These are phyloP conservation scores for Lordiphosa collinella DNA, from an alignment of 1,140 invertebrate genomes.

Conservation along the genomic window DNA sequence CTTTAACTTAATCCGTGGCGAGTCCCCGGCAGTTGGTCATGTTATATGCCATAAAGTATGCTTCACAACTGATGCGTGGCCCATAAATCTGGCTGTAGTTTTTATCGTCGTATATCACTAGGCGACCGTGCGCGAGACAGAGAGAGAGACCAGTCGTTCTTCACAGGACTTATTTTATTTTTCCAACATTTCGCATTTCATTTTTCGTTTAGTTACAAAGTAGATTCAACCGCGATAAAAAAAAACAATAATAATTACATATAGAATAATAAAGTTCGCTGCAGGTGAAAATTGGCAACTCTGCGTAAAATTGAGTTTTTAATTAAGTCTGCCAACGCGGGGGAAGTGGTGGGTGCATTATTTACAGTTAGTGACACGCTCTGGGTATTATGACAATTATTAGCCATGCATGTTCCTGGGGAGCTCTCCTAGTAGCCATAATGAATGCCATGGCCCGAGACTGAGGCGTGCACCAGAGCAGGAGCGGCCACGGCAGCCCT, in stretches of 20 bases:
- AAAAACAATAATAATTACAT: slow-evolving; percentile 35
- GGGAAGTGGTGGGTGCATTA: slow-evolving; percentile 14
- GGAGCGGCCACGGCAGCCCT: slow-evolving; percentile 73
- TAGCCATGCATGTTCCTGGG: slow-evolving; percentile 17
- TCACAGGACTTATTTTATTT: slow-evolving; percentile 41
- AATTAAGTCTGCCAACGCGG: slow-evolving; percentile 27
- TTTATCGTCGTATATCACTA: slow-evolving; percentile 7
- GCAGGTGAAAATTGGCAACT: slow-evolving; percentile 21
- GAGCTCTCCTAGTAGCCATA: slow-evolving; percentile 79
- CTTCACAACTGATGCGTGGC: slow-evolving; percentile 41
- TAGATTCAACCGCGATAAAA: slow-evolving; percentile 74
- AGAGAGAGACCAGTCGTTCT: not conserved
- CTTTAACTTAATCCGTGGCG: slow-evolving; percentile 1
- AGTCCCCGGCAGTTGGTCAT: not conserved
- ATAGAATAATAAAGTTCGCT: slow-evolving; percentile 12
- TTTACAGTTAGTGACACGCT: slow-evolving; percentile 34
- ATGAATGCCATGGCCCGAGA: slow-evolving; percentile 80
- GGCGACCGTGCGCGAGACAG: too few species aligned
- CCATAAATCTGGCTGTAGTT: slow-evolving; percentile 30
- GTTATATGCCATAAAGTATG: slow-evolving; percentile 43
- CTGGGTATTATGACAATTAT: slow-evolving; percentile 41
- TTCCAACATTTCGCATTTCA: slow-evolving; percentile 67
- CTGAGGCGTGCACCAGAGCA: slow-evolving; percentile 78
- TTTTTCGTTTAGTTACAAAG: slow-evolving; percentile 56
- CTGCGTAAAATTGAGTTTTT: slow-evolving; percentile 42